Base-by-base conservation (phyloP, 1,140 invertebrate genomes). In the Caenorhabditis remanei region DNA sequence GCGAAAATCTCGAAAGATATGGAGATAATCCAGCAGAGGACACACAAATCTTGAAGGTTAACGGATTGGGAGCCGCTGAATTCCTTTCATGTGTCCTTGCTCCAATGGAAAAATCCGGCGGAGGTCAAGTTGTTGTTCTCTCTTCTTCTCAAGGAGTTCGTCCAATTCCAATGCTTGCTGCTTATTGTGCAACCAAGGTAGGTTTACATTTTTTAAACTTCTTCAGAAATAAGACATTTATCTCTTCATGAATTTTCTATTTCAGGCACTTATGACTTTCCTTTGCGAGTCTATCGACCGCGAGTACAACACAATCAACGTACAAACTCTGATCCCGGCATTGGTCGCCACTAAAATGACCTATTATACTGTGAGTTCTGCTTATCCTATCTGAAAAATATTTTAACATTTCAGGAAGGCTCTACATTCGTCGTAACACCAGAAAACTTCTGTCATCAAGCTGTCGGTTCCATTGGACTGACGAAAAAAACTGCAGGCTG, bases 331-430 rank as follows among this genome's bases (percentile, higher is more conserved):
- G 32, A 92, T 89, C 5, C 91, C 91, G 50, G 91, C 91, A 32
- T 83, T 92, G 48, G 89, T 92, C 40, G 91, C 91, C 41, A 92
- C 91, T 0, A 92, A 92, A 85, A 92, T 92, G 91, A 91, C 91
- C 50, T 91, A 92, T 63, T 92, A 92, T 46, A 86, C 89, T 75
- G 90, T 92, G 85, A 86, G 85, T 46, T 14, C 11, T 5, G 32
- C 56, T 3, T 1, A 85, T 61, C 4, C 19, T 7, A 40, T 8
- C 6, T 46, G 43, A 88, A 8, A 8, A 5, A n/a, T 2, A 67
- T 21, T 0, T 19, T 43, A 5, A 3, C 24, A 58, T 89, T 88
- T 82, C 71, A 91, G 88, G 87, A 83, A 11, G 90, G 90, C 5
- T 89, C 88, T 40, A 46, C 93, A 24, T 92, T 91, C 56, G 91